Evolutionary conservation across 2,888 invertebrate species (phyloP).

Genomic region (Nephrotoma guestfalica): DNA sequence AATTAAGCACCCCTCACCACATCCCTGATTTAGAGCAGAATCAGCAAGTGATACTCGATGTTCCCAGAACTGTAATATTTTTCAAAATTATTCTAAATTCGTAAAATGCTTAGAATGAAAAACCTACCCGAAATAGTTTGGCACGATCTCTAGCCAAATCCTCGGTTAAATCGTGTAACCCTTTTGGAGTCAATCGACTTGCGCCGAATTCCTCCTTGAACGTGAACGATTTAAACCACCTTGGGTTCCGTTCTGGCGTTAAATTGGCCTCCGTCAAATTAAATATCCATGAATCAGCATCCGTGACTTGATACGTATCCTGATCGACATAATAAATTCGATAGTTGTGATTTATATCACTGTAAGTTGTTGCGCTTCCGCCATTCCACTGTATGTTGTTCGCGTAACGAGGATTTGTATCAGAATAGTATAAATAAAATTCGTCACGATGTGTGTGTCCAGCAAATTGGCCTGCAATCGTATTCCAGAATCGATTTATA

Average conservation of each 20-base stretch:
- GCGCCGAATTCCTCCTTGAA: constrained; percentile 51
- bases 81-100: background rate
- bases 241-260: constrained; percentile 36
- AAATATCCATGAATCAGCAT: constrained; percentile 53
- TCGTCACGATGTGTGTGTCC: constrained; percentile 71
- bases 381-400: constrained; percentile 64
- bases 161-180: constrained; percentile 41
- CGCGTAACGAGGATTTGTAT: constrained; percentile 29
- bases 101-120: background rate
- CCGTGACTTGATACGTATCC: constrained; percentile 40
- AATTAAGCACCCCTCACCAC: constrained; percentile 12
- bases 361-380: constrained; percentile 62
- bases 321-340: constrained; percentile 57
- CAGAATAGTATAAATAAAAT: constrained; percentile 49
- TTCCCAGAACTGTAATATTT: constrained; percentile 13
- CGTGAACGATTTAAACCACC: constrained; percentile 58
- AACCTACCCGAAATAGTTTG: constrained; percentile 5
- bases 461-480: constrained; percentile 64
- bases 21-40: constrained; percentile 9
- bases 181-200: constrained; percentile 38
- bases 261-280: constrained; percentile 56
- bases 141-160: constrained; percentile 32
- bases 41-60: constrained; percentile 12
- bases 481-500: constrained; percentile 55
- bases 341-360: constrained; percentile 66